Conservation (phyloP, 2,113 vertebrate genomes). For the Pollachius pollachius region DNA sequence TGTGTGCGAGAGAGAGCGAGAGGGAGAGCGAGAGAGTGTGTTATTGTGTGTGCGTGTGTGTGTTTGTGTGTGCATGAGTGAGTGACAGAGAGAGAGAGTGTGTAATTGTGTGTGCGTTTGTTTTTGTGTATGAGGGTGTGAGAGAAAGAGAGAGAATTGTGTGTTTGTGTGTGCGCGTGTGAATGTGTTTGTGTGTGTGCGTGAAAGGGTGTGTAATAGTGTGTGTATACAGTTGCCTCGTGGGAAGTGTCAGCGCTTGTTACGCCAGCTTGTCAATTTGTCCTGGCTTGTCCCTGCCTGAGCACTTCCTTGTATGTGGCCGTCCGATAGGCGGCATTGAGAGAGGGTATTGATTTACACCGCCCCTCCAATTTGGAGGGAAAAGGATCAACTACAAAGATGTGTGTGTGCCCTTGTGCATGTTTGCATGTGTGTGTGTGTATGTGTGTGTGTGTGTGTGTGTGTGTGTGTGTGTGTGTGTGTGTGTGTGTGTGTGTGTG, state of each 20-base stretch:
- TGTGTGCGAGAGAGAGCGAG: not conserved
- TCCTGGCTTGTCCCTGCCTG: not conserved
- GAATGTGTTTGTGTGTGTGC: not conserved
- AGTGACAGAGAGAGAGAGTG: no score
- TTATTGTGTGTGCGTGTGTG: no score
- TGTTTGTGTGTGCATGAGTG: not conserved
- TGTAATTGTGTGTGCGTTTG: no score
- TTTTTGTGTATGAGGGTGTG: no score
- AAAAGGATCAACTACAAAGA: not conserved
- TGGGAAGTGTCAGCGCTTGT: not conserved
- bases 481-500: no score
- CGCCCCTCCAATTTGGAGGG: not conserved
- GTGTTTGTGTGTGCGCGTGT: no score
- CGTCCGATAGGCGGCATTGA: not conserved
- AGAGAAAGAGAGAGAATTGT: no score
- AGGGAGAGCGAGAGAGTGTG: no score
- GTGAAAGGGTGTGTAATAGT: not conserved
- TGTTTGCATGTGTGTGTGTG: not conserved
- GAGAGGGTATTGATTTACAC: conserved; percentile 13
- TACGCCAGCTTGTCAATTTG: not conserved
- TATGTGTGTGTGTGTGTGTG: no score
- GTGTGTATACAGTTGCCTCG: not conserved
- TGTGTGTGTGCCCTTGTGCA: not conserved
- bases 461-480: no score
- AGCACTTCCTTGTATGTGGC: not conserved